phyloP scores from a whole-genome alignment of 1,140 invertebrate genomes.

The Tetramorium simillimum region DNA sequence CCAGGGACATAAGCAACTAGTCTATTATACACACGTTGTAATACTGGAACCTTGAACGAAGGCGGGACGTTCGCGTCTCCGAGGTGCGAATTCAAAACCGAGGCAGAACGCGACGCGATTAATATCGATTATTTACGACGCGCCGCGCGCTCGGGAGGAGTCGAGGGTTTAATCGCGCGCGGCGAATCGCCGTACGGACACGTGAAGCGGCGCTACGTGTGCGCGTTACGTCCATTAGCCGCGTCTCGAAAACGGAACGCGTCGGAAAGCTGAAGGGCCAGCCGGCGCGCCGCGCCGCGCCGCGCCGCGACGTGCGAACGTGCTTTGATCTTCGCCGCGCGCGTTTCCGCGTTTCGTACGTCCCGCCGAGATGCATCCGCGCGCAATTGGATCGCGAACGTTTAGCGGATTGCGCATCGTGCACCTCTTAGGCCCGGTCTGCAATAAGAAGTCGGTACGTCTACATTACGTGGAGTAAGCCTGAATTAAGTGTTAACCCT shows the following conservation, averaged over 20 bases:
- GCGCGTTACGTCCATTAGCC: conserved; percentile 61
- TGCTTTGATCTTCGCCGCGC: conserved; percentile 62
- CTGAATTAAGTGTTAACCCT: too few relatives aligned
- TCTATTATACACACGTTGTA: neutral
- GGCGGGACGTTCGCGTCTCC: conserved; percentile 3
- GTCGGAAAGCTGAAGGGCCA: conserved; percentile 59
- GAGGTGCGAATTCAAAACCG: conserved; percentile 61
- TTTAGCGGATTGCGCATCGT: neutral
- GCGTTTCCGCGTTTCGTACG: conserved; percentile 28
- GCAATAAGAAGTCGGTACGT: too few relatives aligned
- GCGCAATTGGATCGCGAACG: neutral
- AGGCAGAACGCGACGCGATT: conserved; percentile 50
- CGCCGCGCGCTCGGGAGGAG: neutral
- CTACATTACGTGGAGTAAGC: too few relatives aligned
- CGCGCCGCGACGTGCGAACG: conserved; percentile 34
- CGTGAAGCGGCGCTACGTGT: conserved; percentile 21
- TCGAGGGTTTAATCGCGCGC: neutral
- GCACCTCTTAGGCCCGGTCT: too few relatives aligned
- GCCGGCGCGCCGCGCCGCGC: conserved; percentile 18
- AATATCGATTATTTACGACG: conserved; percentile 64
- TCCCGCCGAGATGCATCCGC: conserved; percentile 15
- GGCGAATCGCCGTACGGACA: conserved; percentile 14
- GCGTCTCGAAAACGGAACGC: conserved; percentile 41
- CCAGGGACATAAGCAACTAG: neutral
- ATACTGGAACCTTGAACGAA: conserved; percentile 36